Evolutionary conservation across 2,113 vertebrate species (phyloP).

Genomic region (Myrmecobius fasciatus): DNA sequence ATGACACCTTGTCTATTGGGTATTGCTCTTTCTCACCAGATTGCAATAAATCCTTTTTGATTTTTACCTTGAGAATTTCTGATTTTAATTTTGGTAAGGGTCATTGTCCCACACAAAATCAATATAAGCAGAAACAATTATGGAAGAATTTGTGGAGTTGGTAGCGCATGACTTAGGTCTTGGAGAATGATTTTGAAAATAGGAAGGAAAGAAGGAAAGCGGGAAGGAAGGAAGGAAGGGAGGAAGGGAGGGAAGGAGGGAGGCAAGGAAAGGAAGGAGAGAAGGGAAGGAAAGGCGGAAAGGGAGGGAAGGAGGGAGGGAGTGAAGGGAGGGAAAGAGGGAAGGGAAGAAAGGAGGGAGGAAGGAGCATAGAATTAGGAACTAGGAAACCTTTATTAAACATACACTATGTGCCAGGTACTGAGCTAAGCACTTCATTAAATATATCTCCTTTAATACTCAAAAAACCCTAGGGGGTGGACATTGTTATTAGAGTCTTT

Average conservation of each 20-base stretch:
- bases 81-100: too few species aligned
- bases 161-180: not conserved
- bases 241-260: too few species aligned
- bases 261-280: too few species aligned
- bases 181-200: not conserved
- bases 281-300: too few species aligned
- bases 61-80: too few species aligned
- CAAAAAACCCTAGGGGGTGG: not conserved
- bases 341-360: too few species aligned
- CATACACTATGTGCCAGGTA: not conserved
- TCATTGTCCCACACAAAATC: not conserved
- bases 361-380: not conserved
- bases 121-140: not conserved
- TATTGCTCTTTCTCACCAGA: too few species aligned
- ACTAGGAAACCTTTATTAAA: not conserved
- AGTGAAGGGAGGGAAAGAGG: too few species aligned
- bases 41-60: too few species aligned
- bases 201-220: not conserved
- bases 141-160: not conserved
- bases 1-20: too few species aligned
- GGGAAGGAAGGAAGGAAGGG: too few species aligned
- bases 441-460: not conserved
- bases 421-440: not conserved
- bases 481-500: not conserved
- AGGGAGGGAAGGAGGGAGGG: too few species aligned